These are phyloP conservation scores for Dicranocentrus wangi DNA, from an alignment of 2,888 invertebrate genomes.

Conservation along the genomic window DNA sequence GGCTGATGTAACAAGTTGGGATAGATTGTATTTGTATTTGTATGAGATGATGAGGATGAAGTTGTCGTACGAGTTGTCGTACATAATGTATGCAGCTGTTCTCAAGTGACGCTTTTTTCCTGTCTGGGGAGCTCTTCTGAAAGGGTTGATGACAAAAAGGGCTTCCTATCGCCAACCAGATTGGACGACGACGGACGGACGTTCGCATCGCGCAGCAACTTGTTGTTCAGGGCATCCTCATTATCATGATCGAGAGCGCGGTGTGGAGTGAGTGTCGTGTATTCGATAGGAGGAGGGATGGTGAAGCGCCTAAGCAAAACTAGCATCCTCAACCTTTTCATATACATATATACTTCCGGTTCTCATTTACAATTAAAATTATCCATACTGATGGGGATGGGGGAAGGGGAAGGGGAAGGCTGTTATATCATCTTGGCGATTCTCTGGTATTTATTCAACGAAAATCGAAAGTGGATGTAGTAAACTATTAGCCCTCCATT, in stretches of 20 bases:
- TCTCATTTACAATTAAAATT: conserved; percentile 56
- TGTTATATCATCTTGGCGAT: conserved; percentile 22
- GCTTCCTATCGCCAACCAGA: conserved; percentile 43
- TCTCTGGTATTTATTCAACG: conserved; percentile 12
- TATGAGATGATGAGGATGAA: conserved; percentile 22
- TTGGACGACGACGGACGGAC: too few species aligned
- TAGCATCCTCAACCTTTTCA: too few species aligned
- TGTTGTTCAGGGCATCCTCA: conserved; percentile 39
- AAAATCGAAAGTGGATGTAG: conserved; percentile 36
- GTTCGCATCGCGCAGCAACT: too few species aligned
- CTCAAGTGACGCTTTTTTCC: conserved; percentile 52
- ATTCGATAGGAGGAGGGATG: too few species aligned
- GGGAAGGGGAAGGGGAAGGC: too few species aligned
- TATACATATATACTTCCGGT: conserved; percentile 62
- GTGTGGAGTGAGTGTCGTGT: too few species aligned
- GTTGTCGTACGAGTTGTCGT: conserved; percentile 31
- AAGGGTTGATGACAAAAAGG: conserved; percentile 44
- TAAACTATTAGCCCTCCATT: too few species aligned
- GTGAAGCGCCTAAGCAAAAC: too few species aligned
- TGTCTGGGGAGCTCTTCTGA: conserved; percentile 50
- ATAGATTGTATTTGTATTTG: too few species aligned
- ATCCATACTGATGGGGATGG: conserved; percentile 44
- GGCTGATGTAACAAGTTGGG: conserved; percentile 36
- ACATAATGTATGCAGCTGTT: conserved; percentile 17
- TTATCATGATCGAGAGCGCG: conserved; percentile 28